phyloP scores from a whole-genome alignment of 2,797 vertebrate genomes.

The Danionella dracula region DNA sequence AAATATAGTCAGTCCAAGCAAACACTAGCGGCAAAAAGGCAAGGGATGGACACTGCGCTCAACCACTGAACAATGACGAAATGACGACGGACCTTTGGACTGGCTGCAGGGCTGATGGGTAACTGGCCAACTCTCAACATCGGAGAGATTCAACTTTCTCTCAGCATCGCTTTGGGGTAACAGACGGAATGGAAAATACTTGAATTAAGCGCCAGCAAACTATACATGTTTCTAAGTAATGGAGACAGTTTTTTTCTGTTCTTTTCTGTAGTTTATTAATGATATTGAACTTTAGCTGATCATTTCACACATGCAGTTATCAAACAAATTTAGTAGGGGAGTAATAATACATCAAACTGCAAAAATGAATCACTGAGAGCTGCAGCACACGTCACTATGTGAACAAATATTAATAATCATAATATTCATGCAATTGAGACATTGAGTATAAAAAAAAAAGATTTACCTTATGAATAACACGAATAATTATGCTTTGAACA shows the following conservation, averaged over 20 bases:
- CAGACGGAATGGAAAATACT: constrained; percentile 2
- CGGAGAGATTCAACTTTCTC: constrained; percentile 25
- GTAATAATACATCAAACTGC: no score
- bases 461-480: no score
- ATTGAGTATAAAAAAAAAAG: no score
- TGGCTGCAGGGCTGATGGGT: constrained; percentile 44
- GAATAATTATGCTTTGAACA: no score
- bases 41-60: constrained; percentile 71
- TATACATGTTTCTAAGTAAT: constrained; percentile 13
- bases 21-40: constrained; percentile 73
- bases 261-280: neutral
- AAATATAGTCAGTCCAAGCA: constrained; percentile 78
- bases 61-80: constrained; percentile 77
- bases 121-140: constrained; percentile 49
- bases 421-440: no score
- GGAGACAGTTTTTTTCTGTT: no score
- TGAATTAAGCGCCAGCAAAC: constrained; percentile 26
- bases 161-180: constrained; percentile 9
- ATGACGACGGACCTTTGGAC: constrained; percentile 61
- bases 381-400: no score
- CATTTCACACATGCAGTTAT: no score
- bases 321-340: no score
- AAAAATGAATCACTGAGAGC: no score
- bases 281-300: no score
- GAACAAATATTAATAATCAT: no score